Evolutionary conservation across 23 tunicate genomes (phyloP).

Genomic region (Diplosoma virens): DNA sequence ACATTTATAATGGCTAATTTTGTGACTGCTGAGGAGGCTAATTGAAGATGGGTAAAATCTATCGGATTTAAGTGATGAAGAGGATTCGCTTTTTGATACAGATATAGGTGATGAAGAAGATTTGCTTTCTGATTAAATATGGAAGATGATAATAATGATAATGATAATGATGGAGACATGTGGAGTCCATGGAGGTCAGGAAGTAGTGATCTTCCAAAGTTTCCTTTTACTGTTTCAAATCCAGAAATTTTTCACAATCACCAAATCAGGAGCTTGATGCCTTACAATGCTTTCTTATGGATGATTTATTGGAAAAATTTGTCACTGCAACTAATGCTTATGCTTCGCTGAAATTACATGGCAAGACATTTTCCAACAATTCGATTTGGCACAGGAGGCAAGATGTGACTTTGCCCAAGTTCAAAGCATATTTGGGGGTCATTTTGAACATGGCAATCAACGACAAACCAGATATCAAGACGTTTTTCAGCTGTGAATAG

Average conservation of each 20-base stretch:
- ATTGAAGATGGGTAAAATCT: background rate
- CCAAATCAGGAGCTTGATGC: conserved; percentile 1
- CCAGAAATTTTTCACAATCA: background rate
- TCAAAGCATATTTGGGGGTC: conserved; percentile 26
- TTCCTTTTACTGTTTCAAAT: background rate
- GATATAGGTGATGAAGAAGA: background rate
- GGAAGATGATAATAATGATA: background rate
- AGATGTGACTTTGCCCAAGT: conserved; percentile 11
- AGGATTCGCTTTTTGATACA: background rate
- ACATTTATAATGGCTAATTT: background rate
- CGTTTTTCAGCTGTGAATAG: conserved; percentile 1
- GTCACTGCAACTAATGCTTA: conserved; percentile 24
- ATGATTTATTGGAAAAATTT: background rate
- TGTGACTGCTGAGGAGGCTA: background rate
- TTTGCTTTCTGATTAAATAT: background rate
- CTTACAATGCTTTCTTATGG: conserved; percentile 5
- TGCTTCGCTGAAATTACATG: background rate
- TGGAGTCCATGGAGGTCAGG: background rate
- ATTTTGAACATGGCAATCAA: conserved; percentile 4
- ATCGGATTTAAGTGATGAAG: conserved; percentile 5
- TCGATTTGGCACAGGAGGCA: conserved; percentile 18
- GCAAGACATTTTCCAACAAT: background rate
- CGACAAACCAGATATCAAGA: conserved; percentile 13
- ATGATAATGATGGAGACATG: background rate
- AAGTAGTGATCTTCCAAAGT: background rate